Conservation (phyloP, 1,140 invertebrate genomes). For the Pogonognathellus flavescens region DNA sequence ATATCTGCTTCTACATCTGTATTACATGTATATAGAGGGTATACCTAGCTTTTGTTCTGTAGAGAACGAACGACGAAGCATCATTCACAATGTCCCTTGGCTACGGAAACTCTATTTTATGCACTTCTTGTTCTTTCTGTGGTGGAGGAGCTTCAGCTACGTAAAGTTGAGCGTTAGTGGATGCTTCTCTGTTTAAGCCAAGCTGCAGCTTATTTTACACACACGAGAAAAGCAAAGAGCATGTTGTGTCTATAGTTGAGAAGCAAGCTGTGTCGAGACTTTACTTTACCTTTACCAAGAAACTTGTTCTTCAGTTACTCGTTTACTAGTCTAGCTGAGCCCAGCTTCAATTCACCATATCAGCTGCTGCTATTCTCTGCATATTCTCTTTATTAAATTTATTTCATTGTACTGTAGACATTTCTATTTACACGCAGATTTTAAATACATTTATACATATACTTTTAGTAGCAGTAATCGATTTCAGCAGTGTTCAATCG, state of each 20-base stretch:
- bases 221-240: neutral
- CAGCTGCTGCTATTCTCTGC: conserved; percentile 31
- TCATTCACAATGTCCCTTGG: conserved; percentile 31
- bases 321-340: conserved; percentile 37
- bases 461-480: neutral
- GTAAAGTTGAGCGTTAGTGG: neutral
- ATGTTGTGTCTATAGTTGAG: neutral
- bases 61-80: neutral
- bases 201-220: neutral
- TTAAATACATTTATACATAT: neutral
- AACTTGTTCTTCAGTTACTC: neutral
- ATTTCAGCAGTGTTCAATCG: conserved; percentile 20
- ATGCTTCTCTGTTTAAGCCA: neutral
- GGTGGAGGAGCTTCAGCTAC: neutral
- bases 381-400: conserved; percentile 11
- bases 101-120: conserved; percentile 39
- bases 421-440: neutral
- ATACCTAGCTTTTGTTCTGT: conserved; percentile 9
- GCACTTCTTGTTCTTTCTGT: conserved; percentile 24
- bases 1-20: no score
- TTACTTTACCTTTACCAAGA: conserved; percentile 4
- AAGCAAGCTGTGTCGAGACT: conserved; percentile 9
- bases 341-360: conserved; percentile 42
- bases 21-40: neutral
- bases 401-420: neutral